A percentile compares a stretch with the other conserved stretches of the same genome.
Evolutionary conservation across 2,113 vertebrate species (phyloP).

Genomic region (Pachypanchax playfairii): DNA sequence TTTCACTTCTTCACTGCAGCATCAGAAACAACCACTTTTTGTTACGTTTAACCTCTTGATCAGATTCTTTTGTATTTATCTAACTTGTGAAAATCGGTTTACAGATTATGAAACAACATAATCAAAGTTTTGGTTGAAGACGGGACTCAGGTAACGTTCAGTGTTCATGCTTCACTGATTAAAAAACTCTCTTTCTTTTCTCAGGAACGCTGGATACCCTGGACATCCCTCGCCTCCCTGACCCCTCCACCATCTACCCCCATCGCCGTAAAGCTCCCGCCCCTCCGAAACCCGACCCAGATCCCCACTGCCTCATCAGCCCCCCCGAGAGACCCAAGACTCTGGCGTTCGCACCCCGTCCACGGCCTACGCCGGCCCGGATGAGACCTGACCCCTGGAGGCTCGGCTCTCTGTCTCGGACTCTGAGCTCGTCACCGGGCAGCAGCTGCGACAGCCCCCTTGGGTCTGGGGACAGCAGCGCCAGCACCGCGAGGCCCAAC

Average conservation of each 20-base stretch:
- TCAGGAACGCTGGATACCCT: conserved; percentile 77
- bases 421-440: conserved; percentile 82
- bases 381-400: conserved; percentile 86
- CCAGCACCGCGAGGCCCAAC: conserved; percentile 69
- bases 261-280: conserved; percentile 77
- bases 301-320: conserved; percentile 40
- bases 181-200: neutral
- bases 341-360: conserved; percentile 86
- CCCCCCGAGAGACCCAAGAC: conserved; percentile 86
- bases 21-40: too few relatives aligned
- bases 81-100: too few relatives aligned
- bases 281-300: conserved; percentile 53
- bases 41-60: too few relatives aligned
- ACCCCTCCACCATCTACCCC: conserved; percentile 76
- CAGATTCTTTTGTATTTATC: too few relatives aligned
- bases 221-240: conserved; percentile 82
- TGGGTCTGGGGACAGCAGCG: conserved; percentile 77
- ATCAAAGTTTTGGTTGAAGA: too few relatives aligned
- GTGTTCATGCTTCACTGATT: too few relatives aligned
- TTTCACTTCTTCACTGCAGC: too few relatives aligned
- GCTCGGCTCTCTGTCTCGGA: conserved; percentile 83
- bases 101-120: too few relatives aligned
- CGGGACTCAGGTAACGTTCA: too few relatives aligned
- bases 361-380: conserved; percentile 81
- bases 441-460: conserved; percentile 83